Conservation (phyloP, 2,888 invertebrate genomes). For the Pyrocoelia pectoralis region DNA sequence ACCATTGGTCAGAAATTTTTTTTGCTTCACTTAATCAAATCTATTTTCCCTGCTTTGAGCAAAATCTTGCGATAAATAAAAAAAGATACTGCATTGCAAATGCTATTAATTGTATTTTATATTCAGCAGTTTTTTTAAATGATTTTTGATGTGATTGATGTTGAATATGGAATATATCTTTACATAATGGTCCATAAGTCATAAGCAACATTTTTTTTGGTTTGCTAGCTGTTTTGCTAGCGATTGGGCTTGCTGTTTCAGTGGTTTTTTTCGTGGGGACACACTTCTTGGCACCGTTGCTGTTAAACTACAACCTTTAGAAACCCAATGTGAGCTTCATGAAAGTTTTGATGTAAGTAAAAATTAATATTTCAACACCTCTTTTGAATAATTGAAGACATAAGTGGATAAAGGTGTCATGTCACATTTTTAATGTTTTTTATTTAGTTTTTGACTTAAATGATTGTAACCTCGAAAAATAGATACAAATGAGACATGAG, state of each 20-base stretch:
- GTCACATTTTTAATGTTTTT: no score
- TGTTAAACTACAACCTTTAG: slow-evolving; percentile 89
- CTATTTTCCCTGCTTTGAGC: no score
- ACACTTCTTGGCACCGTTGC: slow-evolving; percentile 81
- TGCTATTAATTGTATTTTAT: neutral
- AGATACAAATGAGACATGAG: no score
- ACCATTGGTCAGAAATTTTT: no score
- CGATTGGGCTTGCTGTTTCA: slow-evolving; percentile 72
- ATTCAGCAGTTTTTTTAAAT: neutral
- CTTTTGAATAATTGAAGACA: no score
- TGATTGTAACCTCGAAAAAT: no score
- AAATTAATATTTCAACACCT: no score
- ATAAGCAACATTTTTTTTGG: slow-evolving; percentile 50
- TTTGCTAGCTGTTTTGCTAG: slow-evolving; percentile 58
- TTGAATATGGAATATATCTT: slow-evolving; percentile 19
- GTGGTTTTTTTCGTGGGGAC: slow-evolving; percentile 93
- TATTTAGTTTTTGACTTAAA: no score
- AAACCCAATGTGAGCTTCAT: slow-evolving; percentile 87
- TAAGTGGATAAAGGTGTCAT: no score
- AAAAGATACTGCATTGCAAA: neutral
- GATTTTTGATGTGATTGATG: neutral
- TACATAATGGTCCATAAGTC: slow-evolving; percentile 36
- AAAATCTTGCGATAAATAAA: no score
- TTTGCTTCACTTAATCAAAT: no score
- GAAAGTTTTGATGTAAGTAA: slow-evolving; percentile 90